Evolutionary conservation across 2,888 invertebrate genomes (phyloP).

Genomic region (Dicyrtomina minuta): DNA sequence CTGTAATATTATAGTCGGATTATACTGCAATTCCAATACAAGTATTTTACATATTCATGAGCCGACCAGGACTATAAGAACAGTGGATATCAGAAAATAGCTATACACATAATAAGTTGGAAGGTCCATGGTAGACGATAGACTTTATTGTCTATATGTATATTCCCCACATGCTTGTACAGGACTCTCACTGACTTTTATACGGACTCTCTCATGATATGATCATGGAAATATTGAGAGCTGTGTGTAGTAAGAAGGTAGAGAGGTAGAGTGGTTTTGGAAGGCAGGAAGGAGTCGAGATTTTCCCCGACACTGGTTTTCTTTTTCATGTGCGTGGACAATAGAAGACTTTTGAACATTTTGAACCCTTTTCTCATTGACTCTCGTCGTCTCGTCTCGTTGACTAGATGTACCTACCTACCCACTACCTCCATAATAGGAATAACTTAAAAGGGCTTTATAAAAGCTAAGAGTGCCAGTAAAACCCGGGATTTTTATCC

Average conservation of each 20-base stretch:
- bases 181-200: no score
- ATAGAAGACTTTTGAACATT: slow-evolving; percentile 24
- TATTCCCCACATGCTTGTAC: no score
- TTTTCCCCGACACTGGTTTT: slow-evolving; percentile 14
- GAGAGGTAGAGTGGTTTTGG: slow-evolving; percentile 8
- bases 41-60: no score
- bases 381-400: slow-evolving; percentile 1
- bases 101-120: background rate
- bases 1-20: no score
- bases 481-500: slow-evolving; percentile 11
- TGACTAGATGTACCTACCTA: background rate
- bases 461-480: slow-evolving; percentile 16
- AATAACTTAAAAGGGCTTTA: slow-evolving; percentile 33
- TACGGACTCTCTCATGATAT: no score
- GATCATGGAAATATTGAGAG: no score
- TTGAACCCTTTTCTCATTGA: slow-evolving; percentile 31
- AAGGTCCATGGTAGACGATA: background rate
- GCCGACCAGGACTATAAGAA: no score
- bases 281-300: slow-evolving; percentile 1
- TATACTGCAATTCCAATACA: no score
- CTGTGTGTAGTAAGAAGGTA: no score
- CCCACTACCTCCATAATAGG: no score
- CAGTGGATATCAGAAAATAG: no score
- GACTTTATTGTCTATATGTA: background rate
- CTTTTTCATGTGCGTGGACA: slow-evolving; percentile 21